phyloP scores from a whole-genome alignment of 1,140 invertebrate species.

The Glomeris maerens region DNA sequence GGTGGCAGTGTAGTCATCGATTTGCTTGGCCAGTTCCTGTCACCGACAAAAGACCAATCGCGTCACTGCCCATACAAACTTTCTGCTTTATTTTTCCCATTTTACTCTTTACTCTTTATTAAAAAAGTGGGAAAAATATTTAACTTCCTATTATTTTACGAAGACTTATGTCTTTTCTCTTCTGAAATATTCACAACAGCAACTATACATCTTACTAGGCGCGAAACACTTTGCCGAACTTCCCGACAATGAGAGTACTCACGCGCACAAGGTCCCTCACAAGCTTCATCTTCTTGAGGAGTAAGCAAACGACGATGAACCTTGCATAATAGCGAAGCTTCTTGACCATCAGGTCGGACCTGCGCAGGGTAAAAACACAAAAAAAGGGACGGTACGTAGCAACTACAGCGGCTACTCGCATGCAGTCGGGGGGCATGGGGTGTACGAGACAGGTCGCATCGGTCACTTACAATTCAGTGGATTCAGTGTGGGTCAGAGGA shows the following conservation, averaged over 20 bases:
- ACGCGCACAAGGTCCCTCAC: slow-evolving; percentile 75
- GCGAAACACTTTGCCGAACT: not conserved
- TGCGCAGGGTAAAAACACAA: slow-evolving; percentile 20
- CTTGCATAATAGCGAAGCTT: slow-evolving; percentile 91
- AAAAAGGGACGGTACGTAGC: not conserved
- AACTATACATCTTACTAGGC: too few species aligned
- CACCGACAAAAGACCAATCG: too few species aligned
- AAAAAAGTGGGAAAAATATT: too few species aligned
- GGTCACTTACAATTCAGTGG: not conserved
- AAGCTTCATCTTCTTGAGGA: slow-evolving; percentile 87
- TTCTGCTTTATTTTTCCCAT: too few species aligned
- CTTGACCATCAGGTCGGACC: slow-evolving; percentile 92
- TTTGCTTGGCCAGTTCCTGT: slow-evolving; percentile 61
- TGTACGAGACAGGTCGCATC: too few species aligned
- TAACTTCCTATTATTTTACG: too few species aligned
- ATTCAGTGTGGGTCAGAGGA: not conserved
- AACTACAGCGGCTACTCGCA: not conserved
- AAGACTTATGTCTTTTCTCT: too few species aligned
- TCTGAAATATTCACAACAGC: too few species aligned
- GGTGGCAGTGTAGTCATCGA: slow-evolving; percentile 79
- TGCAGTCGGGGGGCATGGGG: too few species aligned
- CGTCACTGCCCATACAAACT: too few species aligned
- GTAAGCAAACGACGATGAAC: slow-evolving; percentile 89
- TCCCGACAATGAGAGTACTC: too few species aligned
- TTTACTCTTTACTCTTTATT: too few species aligned